phyloP scores from a whole-genome alignment of 2,113 vertebrate species.

The Sus scrofa region T2T-Sscrofa CM000815.6:129817001-129817500 shows the following conservation, averaged over 20 bases:
- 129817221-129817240: not conserved
- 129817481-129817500: constrained; percentile 48
- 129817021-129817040: not conserved
- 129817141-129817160: not conserved
- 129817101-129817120: not conserved
- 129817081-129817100: not conserved
- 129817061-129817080: not conserved
- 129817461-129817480: constrained; percentile 33
- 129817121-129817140: not conserved
- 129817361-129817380: constrained; percentile 14
- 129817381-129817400: constrained; percentile 7
- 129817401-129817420: constrained; percentile 37
- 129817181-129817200: not conserved
- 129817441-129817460: not conserved
- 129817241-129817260: constrained; percentile 26
- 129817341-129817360: not conserved
- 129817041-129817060: not conserved
- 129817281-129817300: not conserved
- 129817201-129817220: not conserved
- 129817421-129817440: constrained; percentile 52
- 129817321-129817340: constrained; percentile 1
- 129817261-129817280: constrained; percentile 36
- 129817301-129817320: constrained; percentile 47
- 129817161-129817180: not conserved
- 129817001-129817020: not conserved